phyloP scores from a whole-genome alignment of 2,113 vertebrate genomes.

The Galemys pyrenaicus region DNA sequence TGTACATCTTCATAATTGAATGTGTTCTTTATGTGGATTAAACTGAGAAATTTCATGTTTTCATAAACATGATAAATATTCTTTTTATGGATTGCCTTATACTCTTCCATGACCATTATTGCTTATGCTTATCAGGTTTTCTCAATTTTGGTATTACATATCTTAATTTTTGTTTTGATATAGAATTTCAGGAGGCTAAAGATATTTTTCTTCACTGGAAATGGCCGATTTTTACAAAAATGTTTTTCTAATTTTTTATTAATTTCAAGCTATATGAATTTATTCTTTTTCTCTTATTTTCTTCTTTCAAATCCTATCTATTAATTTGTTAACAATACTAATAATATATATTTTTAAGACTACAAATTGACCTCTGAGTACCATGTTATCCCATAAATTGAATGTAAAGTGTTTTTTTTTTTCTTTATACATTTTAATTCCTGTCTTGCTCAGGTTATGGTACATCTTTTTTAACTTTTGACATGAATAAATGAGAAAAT shows the following conservation, averaged over 20 bases:
- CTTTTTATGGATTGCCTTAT: not conserved
- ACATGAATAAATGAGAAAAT: not conserved
- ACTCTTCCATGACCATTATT: not conserved
- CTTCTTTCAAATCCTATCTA: not conserved
- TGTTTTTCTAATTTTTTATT: not conserved
- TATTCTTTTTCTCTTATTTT: not conserved
- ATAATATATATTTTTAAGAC: not conserved
- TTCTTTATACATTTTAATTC: not conserved
- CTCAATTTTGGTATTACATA: not conserved
- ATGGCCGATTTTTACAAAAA: not conserved
- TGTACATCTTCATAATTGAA: not conserved
- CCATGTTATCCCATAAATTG: not conserved
- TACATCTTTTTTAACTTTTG: not conserved
- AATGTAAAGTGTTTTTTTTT: not conserved
- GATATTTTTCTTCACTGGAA: not conserved
- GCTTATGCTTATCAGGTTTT: not conserved
- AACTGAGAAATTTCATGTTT: conserved; percentile 22
- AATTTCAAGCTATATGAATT: conserved; percentile 18
- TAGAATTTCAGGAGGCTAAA: not conserved
- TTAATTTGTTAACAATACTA: not conserved
- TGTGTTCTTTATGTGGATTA: not conserved
- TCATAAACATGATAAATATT: not conserved
- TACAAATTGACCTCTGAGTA: not conserved
- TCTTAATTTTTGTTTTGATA: not conserved
- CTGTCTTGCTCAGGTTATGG: not conserved